Evolutionary conservation across 2,113 vertebrate species (phyloP), one percentile per base, ranked within the genome.

Genomic region (Lophochroa leadbeateri): DNA sequence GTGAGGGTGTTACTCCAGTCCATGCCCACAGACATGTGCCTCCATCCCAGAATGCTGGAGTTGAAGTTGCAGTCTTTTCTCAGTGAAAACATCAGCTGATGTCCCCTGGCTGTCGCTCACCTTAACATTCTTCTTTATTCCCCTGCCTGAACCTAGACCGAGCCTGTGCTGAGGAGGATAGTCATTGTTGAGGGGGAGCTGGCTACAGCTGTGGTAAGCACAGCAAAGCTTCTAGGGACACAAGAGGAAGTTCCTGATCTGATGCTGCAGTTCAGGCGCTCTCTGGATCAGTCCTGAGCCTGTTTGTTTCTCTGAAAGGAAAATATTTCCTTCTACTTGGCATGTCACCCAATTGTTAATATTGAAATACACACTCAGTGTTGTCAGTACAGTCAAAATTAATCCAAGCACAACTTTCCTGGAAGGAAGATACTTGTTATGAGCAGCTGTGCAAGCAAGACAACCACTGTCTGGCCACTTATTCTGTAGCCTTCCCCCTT

Each of bases 351-450:
- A 35, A 65, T 43, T 82, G 69, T 65, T 90, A 29, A 47, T 88
- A 71, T 15, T 92, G 77, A 68, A 96, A 72, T 50, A 65, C 28
- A 50, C 31, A 14, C 49, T 82, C 44, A 39, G 53, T 68, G 35
- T 39, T 82, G 77, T 61, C 20, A 6, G 50, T 52, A 23, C 46
- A 75, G 52, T 61, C 92, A 82, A 94, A 95, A 91, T 94, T 86
- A 52, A 90, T 91, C 74, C 74, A 33, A 89, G 79, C 25, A 87
- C 83, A 47, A 77, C 82, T 91, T 92, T 39, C 33, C 72, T 88
- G 46, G 53, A 77, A 94, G 75, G 89, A 90, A 57, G 69, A 58
- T 70, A 55, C 71, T 21, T 85, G n/a, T 31, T 80, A 10, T 53
- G 67, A 80, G 86, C 25, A 86, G 44, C 80, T 1, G 17, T 77